phyloP scores from a whole-genome alignment of 1,140 invertebrate genomes.

The Apis dorsata region DNA sequence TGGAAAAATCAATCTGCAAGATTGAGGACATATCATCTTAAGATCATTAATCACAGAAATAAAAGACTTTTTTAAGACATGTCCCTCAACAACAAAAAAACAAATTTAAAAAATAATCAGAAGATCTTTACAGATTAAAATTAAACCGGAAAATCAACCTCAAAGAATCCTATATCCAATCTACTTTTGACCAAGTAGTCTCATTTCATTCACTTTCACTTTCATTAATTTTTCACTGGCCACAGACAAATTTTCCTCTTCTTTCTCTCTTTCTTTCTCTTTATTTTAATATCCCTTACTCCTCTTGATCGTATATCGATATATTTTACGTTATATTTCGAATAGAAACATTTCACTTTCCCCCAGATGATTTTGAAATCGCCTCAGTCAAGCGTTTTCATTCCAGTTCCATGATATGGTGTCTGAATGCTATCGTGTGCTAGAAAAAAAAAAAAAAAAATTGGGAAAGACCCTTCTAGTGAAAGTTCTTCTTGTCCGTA shows the following conservation, averaged over 20 bases:
- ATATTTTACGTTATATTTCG: neutral
- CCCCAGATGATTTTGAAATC: conserved; percentile 42
- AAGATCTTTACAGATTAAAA: no score
- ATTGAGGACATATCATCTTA: no score
- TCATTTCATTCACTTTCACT: no score
- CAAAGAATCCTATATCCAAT: no score
- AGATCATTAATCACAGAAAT: no score
- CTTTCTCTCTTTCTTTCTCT: conserved; percentile 1
- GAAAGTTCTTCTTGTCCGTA: conserved; percentile 18
- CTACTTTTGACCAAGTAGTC: no score
- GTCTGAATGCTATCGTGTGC: neutral
- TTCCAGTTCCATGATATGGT: conserved; percentile 31
- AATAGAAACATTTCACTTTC: conserved; percentile 47
- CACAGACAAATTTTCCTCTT: neutral
- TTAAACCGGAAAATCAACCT: no score
- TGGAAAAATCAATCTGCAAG: no score
- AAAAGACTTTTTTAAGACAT: no score
- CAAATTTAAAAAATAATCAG: no score
- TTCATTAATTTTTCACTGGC: no score
- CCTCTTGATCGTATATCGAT: neutral
- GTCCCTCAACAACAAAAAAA: no score
- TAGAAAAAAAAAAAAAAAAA: conserved; percentile 2
- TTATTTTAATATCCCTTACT: neutral
- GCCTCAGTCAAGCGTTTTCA: conserved; percentile 21
- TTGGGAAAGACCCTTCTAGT: conserved; percentile 19